A percentile compares a stretch with the other conserved stretches of the same genome.
Conservation (phyloP, 2,113 vertebrate species). For the Abramis brama region DNA sequence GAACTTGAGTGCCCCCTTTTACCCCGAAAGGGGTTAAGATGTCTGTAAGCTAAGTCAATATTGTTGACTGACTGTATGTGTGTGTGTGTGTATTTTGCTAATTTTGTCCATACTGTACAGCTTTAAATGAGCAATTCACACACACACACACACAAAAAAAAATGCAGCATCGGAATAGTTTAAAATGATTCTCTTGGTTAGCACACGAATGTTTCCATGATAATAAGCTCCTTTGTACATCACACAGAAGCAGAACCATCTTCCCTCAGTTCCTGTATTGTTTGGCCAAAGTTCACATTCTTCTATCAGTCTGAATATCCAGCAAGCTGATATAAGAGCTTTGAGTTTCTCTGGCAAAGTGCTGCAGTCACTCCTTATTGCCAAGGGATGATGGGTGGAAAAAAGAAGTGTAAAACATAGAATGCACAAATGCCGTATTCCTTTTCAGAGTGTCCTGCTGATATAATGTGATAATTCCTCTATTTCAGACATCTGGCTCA, state of each 20-base stretch:
- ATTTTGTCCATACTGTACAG: too few species aligned
- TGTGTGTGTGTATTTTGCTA: neutral
- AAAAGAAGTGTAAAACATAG: neutral
- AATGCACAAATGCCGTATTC: neutral
- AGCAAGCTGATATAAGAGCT: neutral
- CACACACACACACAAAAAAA: too few species aligned
- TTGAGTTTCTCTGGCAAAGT: neutral
- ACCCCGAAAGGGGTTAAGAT: neutral
- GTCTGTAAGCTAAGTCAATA: neutral
- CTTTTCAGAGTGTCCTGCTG: neutral
- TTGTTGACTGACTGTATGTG: neutral
- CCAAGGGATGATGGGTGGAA: neutral
- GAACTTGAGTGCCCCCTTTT: neutral
- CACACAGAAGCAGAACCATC: neutral
- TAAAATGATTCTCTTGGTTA: too few species aligned
- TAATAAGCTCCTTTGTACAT: neutral
- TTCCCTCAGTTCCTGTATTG: neutral
- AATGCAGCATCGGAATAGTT: too few species aligned
- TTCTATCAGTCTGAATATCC: neutral
- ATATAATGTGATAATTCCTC: neutral
- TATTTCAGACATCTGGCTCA: neutral
- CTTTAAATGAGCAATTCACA: too few species aligned
- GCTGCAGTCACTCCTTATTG: neutral
- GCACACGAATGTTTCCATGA: too few species aligned
- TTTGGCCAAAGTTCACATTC: neutral